Evolutionary conservation across 2,113 vertebrate genomes (phyloP).

Genomic region (Leiothrix lutea): DNA sequence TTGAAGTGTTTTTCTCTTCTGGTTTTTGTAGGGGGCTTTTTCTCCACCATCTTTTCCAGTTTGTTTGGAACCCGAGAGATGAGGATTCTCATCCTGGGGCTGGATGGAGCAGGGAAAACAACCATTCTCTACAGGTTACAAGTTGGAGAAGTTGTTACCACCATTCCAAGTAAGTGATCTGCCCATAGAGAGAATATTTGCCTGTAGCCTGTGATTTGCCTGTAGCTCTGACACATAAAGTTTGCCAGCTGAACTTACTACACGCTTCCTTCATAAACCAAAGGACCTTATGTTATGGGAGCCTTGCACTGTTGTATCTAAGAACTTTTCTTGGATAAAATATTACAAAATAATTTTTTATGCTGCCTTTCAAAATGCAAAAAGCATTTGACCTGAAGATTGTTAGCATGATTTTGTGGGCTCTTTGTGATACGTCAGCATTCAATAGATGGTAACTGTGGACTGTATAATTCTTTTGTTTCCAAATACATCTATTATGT

Average conservation of each 20-base stretch:
- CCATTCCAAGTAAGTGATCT: constrained; percentile 90
- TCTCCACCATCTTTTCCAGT: constrained; percentile 94
- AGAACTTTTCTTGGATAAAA: not conserved
- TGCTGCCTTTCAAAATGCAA: not conserved
- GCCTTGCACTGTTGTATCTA: not conserved
- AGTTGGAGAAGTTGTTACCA: constrained; percentile 98
- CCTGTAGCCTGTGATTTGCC: not conserved
- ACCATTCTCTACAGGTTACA: constrained; percentile 96
- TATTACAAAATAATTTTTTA: not conserved
- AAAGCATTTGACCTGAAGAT: not conserved
- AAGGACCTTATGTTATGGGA: not conserved
- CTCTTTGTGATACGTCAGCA: not conserved
- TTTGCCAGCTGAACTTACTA: not conserved
- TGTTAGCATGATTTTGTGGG: not conserved
- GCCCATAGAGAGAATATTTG: not conserved
- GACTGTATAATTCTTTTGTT: not conserved
- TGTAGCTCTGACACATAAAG: not conserved
- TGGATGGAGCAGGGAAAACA: constrained; percentile 97
- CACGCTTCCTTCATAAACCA: fast-evolving
- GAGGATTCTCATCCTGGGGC: constrained; percentile 96
- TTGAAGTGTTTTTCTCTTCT: not conserved
- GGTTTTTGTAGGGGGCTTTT: constrained; percentile 84
- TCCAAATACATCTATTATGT: not conserved
- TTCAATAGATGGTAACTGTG: not conserved
- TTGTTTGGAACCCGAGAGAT: constrained; percentile 96